These are phyloP conservation scores for Julus scandinavius DNA, from an alignment of 2,888 invertebrate species.

Conservation along the genomic window DNA sequence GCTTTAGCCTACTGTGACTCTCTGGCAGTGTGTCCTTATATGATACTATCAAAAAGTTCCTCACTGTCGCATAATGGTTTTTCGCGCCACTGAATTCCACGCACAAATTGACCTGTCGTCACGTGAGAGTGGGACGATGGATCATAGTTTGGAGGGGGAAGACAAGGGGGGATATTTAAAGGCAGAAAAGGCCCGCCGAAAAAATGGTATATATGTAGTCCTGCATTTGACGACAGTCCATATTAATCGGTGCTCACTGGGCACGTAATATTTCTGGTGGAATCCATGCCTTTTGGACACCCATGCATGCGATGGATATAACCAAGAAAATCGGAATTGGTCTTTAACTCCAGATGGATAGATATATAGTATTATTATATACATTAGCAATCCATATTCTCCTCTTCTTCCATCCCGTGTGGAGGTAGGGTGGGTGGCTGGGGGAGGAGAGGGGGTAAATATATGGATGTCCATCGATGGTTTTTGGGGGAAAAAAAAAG, in stretches of 20 bases:
- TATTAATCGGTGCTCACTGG: slow-evolving; percentile 38
- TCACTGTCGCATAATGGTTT: slow-evolving; percentile 54
- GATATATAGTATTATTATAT: slow-evolving; percentile 6
- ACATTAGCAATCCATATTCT: not conserved
- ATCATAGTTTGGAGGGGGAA: slow-evolving; percentile 49
- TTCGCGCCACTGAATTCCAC: slow-evolving; percentile 55
- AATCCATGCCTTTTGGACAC: slow-evolving; percentile 23
- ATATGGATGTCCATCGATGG: slow-evolving; percentile 29
- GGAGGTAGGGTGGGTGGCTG: no score
- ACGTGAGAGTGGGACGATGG: slow-evolving; percentile 55
- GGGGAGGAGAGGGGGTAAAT: not conserved
- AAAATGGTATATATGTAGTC: not conserved
- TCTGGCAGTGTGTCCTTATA: not conserved
- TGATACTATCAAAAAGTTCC: slow-evolving; percentile 23
- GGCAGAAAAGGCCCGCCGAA: not conserved
- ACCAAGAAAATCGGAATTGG: slow-evolving; percentile 35
- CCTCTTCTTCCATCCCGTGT: not conserved
- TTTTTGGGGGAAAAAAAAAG: not conserved
- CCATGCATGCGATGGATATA: slow-evolving; percentile 34
- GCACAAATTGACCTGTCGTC: slow-evolving; percentile 57
- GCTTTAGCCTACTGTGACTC: not conserved
- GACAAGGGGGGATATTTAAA: not conserved
- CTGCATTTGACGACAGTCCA: slow-evolving; percentile 19
- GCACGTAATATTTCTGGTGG: slow-evolving; percentile 34
- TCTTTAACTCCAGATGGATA: slow-evolving; percentile 37